Evolutionary conservation across 2,113 vertebrate genomes (phyloP).

Genomic region (Peromyscus maniculatus): DNA sequence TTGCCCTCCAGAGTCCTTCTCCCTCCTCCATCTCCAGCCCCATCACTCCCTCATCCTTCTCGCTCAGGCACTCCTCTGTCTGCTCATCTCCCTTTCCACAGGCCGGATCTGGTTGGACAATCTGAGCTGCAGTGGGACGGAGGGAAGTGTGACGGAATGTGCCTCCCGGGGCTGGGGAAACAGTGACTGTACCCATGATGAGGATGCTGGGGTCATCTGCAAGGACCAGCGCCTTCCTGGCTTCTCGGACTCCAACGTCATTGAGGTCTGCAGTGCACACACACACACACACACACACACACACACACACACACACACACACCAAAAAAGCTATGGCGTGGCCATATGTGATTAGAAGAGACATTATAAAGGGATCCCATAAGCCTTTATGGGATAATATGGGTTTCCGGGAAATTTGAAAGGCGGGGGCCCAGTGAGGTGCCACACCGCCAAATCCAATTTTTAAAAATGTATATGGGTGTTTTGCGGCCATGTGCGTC

Average conservation of each 20-base stretch:
- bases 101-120: conserved; percentile 99
- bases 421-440: too few relatives aligned
- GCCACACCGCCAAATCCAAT: background rate
- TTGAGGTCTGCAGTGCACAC: conserved; percentile 90
- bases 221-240: conserved; percentile 95
- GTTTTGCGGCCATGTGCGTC: background rate
- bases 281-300: background rate
- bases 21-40: background rate
- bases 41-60: background rate
- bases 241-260: conserved; percentile 94
- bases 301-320: background rate
- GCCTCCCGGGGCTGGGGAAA: conserved; percentile 96
- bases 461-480: background rate
- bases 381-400: background rate
- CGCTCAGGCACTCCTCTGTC: conserved; percentile 12
- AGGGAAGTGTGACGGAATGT: conserved; percentile 92
- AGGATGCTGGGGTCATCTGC: conserved; percentile 96
- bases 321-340: background rate
- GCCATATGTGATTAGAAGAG: background rate
- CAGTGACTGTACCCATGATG: conserved; percentile 98
- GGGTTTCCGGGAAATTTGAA: background rate
- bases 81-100: conserved; percentile 78
- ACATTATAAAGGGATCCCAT: background rate
- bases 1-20: background rate
- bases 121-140: conserved; percentile 91